Conservation (phyloP, 2,797 vertebrate species). For the Chloroceryle inda region DNA sequence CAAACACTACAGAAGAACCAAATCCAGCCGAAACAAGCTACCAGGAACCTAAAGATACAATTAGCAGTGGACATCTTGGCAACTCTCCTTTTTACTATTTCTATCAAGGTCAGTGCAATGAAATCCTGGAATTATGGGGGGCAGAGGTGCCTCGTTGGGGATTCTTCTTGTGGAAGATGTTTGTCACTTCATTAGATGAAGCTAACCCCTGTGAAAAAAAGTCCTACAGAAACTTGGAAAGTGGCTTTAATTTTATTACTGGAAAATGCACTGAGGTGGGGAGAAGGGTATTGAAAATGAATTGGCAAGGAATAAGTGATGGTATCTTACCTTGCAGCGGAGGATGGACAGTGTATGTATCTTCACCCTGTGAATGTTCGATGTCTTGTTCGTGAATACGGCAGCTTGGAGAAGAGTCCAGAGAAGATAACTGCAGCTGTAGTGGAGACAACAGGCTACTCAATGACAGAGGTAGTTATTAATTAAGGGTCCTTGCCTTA, state of each 20-base stretch:
- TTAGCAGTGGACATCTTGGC: constrained; percentile 67
- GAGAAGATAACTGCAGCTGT: constrained; percentile 92
- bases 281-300: neutral
- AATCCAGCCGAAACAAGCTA: constrained; percentile 55
- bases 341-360: constrained; percentile 97
- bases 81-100: constrained; percentile 95
- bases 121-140: neutral
- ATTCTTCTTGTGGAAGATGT: neutral
- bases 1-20: constrained; percentile 53
- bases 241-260: neutral
- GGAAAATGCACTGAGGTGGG: neutral
- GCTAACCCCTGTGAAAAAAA: neutral
- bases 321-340: constrained; percentile 81
- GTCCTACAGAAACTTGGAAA: neutral
- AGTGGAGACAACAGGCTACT: constrained; percentile 94
- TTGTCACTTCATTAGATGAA: neutral
- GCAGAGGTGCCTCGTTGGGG: neutral
- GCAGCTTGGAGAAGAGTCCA: constrained; percentile 94
- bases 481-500: neutral
- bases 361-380: constrained; percentile 96
- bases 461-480: constrained; percentile 90
- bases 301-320: neutral
- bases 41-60: constrained; percentile 47
- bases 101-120: constrained; percentile 91
- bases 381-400: constrained; percentile 92